Evolutionary conservation across 2,888 invertebrate species (phyloP).

Genomic region (Psococerastis gibbosa): DNA sequence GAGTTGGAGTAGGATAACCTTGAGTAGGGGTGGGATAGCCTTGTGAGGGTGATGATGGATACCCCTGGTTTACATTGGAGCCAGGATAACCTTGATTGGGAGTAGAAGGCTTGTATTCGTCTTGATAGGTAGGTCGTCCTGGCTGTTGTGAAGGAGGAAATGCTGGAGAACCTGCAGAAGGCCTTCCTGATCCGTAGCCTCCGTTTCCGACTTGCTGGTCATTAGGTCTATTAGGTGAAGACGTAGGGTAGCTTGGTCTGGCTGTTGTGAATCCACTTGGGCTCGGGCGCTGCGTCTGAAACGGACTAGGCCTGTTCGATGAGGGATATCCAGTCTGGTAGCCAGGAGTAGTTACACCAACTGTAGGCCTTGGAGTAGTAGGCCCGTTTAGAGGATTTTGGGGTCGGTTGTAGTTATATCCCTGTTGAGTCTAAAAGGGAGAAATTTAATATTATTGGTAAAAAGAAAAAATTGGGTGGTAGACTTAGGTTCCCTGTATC

Average conservation of each 20-base stretch:
- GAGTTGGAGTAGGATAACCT: conserved; percentile 8
- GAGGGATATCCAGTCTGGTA: conserved; percentile 4
- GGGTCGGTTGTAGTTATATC: conserved; percentile 53
- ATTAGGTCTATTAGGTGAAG: conserved; percentile 8
- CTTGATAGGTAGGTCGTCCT: conserved; percentile 4
- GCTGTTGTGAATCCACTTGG: conserved; percentile 12
- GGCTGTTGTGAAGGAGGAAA: conserved; percentile 4
- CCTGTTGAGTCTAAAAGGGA: conserved; percentile 2
- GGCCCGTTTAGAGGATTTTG: conserved; percentile 32
- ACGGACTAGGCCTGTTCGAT: conserved; percentile 11
- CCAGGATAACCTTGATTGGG: conserved; percentile 16
- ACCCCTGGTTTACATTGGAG: conserved; percentile 11
- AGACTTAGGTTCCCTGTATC: too few relatives aligned
- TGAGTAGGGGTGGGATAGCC: conserved; percentile 10
- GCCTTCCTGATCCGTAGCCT: conserved; percentile 20
- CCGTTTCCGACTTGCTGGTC: not conserved
- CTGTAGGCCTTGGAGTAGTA: conserved; percentile 12
- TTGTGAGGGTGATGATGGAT: conserved; percentile 11
- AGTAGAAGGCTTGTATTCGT: conserved; percentile 13
- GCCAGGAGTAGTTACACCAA: conserved; percentile 1
- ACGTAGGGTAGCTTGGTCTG: conserved; percentile 11
- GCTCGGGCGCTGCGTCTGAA: conserved; percentile 9
- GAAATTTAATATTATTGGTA: too few relatives aligned
- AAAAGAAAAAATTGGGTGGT: too few relatives aligned
- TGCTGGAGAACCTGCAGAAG: conserved; percentile 17